Base-by-base conservation (phyloP, 2,113 vertebrate genomes). In the Hemiprocne comata region DNA sequence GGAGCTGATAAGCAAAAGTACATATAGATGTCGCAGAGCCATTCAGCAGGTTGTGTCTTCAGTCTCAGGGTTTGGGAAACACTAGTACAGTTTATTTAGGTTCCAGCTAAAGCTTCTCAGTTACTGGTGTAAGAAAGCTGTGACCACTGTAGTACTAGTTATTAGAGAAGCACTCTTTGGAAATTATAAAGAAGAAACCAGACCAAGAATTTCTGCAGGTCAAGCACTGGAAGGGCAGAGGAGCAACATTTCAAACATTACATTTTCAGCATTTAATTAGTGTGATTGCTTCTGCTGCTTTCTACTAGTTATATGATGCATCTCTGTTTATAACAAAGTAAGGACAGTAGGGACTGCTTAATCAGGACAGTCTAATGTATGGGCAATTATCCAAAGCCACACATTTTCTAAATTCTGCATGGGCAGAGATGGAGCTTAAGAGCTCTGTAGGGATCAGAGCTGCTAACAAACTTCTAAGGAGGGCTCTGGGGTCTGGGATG, bases 351-450 rank as follows among this genome's bases (percentile, higher is more conserved):
- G 18, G 50, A 71, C 38, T 40, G 48, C 34, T 92, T 93, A 48
- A 67, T 40, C 67, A 70, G 62, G 74, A 71, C 53, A 71, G 55
- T 13, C 64, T 91, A 55, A 87, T 28, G 18, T 69, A 53, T 7
- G 31, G 79, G 69, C 79, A 88, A n/a, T 54, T 86, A 75, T 72
- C 76, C 79, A 88, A 94, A 94, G 78, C 31, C 53, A 80, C 61
- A 74, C 3, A 2, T 92, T 95, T 95, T 81, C 79, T 89, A 80
- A 91, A 83, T 88, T 90, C 87, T 72, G n/a, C 46, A 88, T 24
- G 31, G 60, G 50, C 38, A 93, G 90, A 93, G 58, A 81, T 29
- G 24, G 50, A 74, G 72, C 60, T 90, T 84, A 83, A 76, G 72
- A 93, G 64, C 33, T 77, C 79, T 70, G 42, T 13, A 67, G 69